A percentile compares a stretch with the other conserved stretches of the same genome.
Evolutionary conservation across 2,797 vertebrate genomes (phyloP).

Genomic region (Ateles fusciceps): DNA sequence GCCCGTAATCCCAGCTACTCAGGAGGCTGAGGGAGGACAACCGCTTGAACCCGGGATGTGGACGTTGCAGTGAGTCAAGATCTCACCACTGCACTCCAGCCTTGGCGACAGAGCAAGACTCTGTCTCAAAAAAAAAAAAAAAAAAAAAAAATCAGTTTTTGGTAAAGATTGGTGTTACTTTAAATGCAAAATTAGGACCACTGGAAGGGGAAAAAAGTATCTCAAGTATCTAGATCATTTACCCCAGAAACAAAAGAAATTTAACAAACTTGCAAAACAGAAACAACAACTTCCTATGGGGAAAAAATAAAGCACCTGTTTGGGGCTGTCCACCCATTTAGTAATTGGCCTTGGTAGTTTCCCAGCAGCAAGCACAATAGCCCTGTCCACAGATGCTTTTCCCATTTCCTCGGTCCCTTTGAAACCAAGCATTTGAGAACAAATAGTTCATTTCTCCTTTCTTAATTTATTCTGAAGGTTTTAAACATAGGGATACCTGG

Average conservation of each 20-base stretch:
- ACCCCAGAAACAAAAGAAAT: conserved; percentile 18
- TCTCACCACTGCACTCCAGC: no score
- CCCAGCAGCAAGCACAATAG: conserved; percentile 26
- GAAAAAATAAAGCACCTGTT: conserved; percentile 25
- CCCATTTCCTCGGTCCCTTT: neutral
- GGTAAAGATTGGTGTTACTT: neutral
- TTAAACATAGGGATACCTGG: conserved; percentile 23
- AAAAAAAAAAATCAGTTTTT: neutral
- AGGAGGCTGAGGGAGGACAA: no score
- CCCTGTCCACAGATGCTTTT: neutral
- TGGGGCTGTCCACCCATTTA: neutral
- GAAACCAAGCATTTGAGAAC: neutral
- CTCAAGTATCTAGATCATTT: neutral
- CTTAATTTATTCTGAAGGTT: neutral
- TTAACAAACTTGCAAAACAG: conserved; percentile 10
- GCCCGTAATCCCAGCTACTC: no score
- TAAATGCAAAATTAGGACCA: conserved; percentile 9
- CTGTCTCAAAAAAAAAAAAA: no score
- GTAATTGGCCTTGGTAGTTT: neutral
- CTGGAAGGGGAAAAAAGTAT: neutral
- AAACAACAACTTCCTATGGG: conserved; percentile 42
- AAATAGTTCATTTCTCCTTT: conserved; percentile 9
- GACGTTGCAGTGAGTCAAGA: no score
- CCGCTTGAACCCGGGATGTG: no score
- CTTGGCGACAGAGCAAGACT: no score